A percentile compares a stretch with the other conserved stretches of the same genome.
phyloP scores from a whole-genome alignment of 2,113 vertebrate genomes.

The Onychorhynchus coronatus region DNA sequence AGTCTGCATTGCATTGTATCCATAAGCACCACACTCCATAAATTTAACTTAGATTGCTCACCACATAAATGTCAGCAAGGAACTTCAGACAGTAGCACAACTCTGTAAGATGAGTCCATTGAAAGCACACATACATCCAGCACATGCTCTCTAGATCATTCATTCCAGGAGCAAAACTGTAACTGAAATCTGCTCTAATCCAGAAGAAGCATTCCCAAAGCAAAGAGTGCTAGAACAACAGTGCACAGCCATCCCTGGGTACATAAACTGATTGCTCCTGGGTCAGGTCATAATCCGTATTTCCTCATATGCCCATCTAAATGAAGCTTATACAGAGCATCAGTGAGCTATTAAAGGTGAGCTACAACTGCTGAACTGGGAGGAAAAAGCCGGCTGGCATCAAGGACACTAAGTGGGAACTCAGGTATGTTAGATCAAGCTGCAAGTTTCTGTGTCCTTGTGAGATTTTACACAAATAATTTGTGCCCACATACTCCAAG shows the following conservation, averaged over 20 bases:
- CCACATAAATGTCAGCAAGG: not conserved
- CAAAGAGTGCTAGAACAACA: not conserved
- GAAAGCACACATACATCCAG: not conserved
- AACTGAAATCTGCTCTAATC: not conserved
- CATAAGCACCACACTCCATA: rapidly evolving
- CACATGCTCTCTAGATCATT: not conserved
- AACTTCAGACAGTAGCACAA: not conserved
- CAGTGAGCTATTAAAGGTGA: not conserved
- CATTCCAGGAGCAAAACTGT: not conserved
- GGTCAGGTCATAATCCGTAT: not conserved
- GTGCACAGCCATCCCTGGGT: not conserved
- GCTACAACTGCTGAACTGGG: not conserved
- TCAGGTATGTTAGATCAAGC: not conserved
- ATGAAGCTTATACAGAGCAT: not conserved
- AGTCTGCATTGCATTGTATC: not conserved
- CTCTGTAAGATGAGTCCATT: not conserved
- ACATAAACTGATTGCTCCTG: not conserved
- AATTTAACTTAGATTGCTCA: not conserved
- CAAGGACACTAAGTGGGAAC: not conserved
- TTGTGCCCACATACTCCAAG: not conserved
- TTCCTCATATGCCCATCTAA: not conserved
- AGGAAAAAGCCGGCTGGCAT: not conserved
- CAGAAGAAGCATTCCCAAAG: not conserved
- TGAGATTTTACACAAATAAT: not conserved
- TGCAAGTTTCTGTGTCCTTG: not conserved